These are phyloP conservation scores for Lucilia cuprina DNA, from an alignment of 1,140 invertebrate genomes.

Conservation along the genomic window DNA sequence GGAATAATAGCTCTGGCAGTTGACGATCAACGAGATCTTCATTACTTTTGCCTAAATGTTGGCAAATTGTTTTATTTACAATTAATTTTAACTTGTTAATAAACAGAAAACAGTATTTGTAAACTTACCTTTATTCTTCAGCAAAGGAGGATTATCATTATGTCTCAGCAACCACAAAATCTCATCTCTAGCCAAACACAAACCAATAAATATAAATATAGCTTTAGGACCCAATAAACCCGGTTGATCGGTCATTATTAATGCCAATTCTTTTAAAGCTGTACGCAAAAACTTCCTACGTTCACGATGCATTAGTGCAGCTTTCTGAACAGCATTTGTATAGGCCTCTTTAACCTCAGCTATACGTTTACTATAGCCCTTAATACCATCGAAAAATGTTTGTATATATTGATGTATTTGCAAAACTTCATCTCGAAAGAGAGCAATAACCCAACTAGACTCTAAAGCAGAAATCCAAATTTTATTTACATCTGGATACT, in stretches of 20 bases:
- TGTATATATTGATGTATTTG: constrained; percentile 95
- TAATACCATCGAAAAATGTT: constrained; percentile 92
- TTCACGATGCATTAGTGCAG: constrained; percentile 90
- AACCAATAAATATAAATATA: constrained; percentile 94
- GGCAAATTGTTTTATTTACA: no score
- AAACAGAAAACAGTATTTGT: no score
- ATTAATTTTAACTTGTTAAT: no score
- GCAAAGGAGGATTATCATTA: constrained; percentile 91
- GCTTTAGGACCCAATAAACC: constrained; percentile 96
- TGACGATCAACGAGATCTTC: constrained; percentile 94
- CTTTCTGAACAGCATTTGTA: constrained; percentile 86
- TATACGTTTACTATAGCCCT: constrained; percentile 91
- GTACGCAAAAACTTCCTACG: constrained; percentile 95
- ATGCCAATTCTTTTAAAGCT: constrained; percentile 91
- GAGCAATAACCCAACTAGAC: constrained; percentile 90
- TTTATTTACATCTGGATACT: constrained; percentile 81
- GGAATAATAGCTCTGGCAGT: constrained; percentile 95
- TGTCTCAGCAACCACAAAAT: constrained; percentile 96
- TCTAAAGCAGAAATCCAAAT: constrained; percentile 92
- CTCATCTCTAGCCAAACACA: constrained; percentile 95
- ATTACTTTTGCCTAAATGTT: constrained; percentile 68
- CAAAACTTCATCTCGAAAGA: constrained; percentile 97
- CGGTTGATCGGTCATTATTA: constrained; percentile 97
- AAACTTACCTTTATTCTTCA: constrained; percentile 75
- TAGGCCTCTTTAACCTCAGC: constrained; percentile 95